These are phyloP conservation scores for Papilio xuthus DNA, from an alignment of 1,140 invertebrate species.

Conservation along the genomic window DNA sequence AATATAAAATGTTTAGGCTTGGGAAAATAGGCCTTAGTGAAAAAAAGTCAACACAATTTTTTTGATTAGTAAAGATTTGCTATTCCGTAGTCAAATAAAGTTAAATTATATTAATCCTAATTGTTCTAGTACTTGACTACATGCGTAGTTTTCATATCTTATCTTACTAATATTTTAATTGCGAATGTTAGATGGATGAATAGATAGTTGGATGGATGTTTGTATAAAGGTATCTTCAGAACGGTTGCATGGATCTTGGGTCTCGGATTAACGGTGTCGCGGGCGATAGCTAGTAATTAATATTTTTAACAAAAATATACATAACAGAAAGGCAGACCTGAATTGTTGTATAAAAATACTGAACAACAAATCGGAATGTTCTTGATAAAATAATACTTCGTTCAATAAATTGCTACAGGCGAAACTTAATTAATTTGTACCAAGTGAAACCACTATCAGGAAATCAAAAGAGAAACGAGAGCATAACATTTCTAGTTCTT, in stretches of 20 bases:
- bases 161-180: too few species aligned
- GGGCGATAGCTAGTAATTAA: too few species aligned
- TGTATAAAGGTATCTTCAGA: too few species aligned
- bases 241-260: too few species aligned
- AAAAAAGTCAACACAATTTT: too few species aligned
- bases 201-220: too few species aligned
- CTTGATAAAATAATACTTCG: not conserved
- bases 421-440: conserved; percentile 3
- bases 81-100: too few species aligned
- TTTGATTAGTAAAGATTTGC: too few species aligned
- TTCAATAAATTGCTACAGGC: not conserved
- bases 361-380: not conserved
- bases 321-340: not conserved
- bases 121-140: not conserved
- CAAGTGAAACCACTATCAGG: not conserved
- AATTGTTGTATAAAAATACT: not conserved
- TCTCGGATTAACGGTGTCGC: too few species aligned
- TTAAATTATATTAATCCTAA: not conserved
- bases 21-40: too few species aligned
- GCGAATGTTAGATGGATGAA: too few species aligned
- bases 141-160: not conserved
- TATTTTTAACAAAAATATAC: not conserved
- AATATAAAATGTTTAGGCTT: not conserved
- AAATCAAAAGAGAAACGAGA: conserved; percentile 20
- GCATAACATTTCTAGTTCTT: conserved; percentile 11